Evolutionary conservation across 2,113 vertebrate species (phyloP), one percentile per base, ranked within the genome.

Genomic region (Odontophorus gujanensis): DNA sequence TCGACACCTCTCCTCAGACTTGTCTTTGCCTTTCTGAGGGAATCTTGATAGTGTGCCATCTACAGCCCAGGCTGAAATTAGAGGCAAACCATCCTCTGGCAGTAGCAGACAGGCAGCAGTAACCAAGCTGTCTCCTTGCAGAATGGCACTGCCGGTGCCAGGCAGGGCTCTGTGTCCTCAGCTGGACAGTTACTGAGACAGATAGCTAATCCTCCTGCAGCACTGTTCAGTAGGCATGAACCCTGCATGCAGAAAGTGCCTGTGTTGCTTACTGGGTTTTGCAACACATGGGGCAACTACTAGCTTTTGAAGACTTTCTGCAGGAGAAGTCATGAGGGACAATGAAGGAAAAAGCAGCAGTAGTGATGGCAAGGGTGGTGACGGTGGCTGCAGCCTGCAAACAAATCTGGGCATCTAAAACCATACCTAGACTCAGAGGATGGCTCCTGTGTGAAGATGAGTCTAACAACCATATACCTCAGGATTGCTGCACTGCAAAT

Each of bases 101-200:
- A 87, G 91, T 43, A 47, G 36, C 57, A 42, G 38, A n/a, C 12
- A 47, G 43, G 71, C 85, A 81, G 67, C 76, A 66, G 63, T 36
- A 74, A 21, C 59, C 65, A 45, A 89, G 65, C 89, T 91, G 73
- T n/a, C 59, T 25, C 32, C 80, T 38, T 65, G 24, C 89, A 72
- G 89, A 62, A 73, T 8, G 14, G 76, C 3, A 2, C 4, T 85
- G 81, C n/a, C 22, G 24, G 48, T 78, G 90, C 73, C 50, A 89
- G 59, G 63, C 80, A 24, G 25, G 50, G 74, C 55, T 83, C 17
- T 45, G 36, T 73, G 30, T 63, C 57, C 81, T 81, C 81, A 77
- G 22, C 17, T 72, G 57, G 85, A 78, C 69, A 7, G 30, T 74
- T 20, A 26, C 48, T 15, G 67, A 34, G 63, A 17, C 18, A 43